Conservation (phyloP, 2,888 invertebrate genomes). For the Steinernema carpocapsae region DNA sequence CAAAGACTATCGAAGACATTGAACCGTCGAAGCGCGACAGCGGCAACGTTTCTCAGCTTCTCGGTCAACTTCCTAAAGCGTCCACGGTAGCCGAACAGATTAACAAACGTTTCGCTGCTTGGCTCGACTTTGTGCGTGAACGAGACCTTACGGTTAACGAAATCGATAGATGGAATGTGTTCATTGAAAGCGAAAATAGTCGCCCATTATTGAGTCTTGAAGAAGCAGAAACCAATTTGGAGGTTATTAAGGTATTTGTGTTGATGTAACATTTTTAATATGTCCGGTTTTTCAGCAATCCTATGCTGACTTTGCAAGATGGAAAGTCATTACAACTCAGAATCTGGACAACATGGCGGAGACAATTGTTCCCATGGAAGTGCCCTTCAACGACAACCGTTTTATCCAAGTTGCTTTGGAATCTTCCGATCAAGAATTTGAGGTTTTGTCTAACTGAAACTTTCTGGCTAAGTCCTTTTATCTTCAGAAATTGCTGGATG, state of each 20-base stretch:
- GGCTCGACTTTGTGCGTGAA: conserved; percentile 51
- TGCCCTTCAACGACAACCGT: neutral
- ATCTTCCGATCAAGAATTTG: conserved; percentile 19
- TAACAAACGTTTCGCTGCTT: conserved; percentile 46
- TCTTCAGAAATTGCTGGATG: conserved; percentile 52
- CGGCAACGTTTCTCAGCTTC: conserved; percentile 39
- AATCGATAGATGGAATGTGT: conserved; percentile 37
- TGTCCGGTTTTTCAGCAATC: neutral
- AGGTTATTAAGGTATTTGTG: neutral
- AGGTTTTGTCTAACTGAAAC: conserved; percentile 17
- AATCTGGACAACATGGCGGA: conserved; percentile 17
- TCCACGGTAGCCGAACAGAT: conserved; percentile 44
- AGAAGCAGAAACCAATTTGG: neutral
- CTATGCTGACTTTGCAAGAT: neutral
- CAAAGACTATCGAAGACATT: neutral
- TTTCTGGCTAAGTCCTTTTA: neutral
- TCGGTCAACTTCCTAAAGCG: conserved; percentile 46
- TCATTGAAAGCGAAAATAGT: conserved; percentile 32
- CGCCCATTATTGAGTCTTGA: neutral
- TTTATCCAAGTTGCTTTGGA: conserved; percentile 21
- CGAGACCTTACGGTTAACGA: conserved; percentile 50
- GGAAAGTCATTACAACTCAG: conserved; percentile 27
- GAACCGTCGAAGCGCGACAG: conserved; percentile 13
- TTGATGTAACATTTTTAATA: too few species aligned
- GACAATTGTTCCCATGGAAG: neutral